These are phyloP conservation scores for Cettia cetti DNA, from an alignment of 2,113 vertebrate species.

Conservation along the genomic window DNA sequence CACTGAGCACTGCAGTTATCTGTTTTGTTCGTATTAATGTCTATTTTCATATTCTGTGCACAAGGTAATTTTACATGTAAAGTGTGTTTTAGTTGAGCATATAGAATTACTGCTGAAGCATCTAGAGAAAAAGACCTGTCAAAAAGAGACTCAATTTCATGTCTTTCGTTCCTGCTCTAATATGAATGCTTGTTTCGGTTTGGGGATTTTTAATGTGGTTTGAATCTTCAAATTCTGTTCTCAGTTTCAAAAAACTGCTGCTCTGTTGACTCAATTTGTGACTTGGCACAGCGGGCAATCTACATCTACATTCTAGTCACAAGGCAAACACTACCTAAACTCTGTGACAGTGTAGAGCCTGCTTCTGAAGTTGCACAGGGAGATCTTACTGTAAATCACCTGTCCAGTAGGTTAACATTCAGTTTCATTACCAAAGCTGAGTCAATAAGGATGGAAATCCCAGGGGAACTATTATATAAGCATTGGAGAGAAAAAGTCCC, in stretches of 20 bases:
- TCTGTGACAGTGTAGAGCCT: neutral
- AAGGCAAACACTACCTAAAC: neutral
- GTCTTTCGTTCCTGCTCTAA: neutral
- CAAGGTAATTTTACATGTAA: neutral
- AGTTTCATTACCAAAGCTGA: neutral
- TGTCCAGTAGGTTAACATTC: neutral
- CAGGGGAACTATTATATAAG: neutral
- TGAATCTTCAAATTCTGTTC: neutral
- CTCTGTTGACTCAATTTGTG: neutral
- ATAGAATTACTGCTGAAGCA: neutral
- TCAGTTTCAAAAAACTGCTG: neutral
- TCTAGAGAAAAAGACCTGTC: neutral
- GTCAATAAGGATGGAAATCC: neutral
- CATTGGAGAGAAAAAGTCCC: neutral
- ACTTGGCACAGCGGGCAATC: neutral
- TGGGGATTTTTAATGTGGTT: neutral
- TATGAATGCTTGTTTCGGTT: neutral
- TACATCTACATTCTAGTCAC: neutral
- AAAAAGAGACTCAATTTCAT: neutral
- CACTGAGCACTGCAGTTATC: neutral
- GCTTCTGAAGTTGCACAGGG: neutral
- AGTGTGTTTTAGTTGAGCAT: neutral
- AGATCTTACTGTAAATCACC: neutral
- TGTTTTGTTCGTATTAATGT: neutral
- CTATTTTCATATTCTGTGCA: neutral